These are phyloP conservation scores for Battus philenor DNA, from an alignment of 1,140 invertebrate species.

Conservation along the genomic window DNA sequence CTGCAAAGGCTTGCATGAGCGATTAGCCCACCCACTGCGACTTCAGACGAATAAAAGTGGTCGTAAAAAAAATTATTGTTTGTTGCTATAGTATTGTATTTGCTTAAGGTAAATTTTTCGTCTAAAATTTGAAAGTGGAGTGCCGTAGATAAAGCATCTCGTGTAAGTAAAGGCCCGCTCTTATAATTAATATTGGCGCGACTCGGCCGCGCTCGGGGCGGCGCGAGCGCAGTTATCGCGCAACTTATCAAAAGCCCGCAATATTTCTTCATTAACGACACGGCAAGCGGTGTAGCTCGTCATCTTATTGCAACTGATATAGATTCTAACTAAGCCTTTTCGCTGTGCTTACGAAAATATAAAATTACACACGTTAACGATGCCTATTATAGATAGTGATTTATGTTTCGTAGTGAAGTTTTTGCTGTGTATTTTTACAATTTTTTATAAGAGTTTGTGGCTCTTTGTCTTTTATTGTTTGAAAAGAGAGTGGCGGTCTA, in stretches of 20 bases:
- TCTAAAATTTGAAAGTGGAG: background rate
- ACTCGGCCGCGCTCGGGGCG: conserved; percentile 33
- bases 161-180: conserved; percentile 25
- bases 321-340: conserved; percentile 11
- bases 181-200: conserved; percentile 53
- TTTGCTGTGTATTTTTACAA: too few species aligned
- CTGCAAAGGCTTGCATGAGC: too few species aligned
- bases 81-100: too few species aligned
- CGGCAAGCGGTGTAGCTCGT: conserved; percentile 37
- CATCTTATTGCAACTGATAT: conserved; percentile 24
- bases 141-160: conserved; percentile 36
- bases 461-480: too few species aligned
- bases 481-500: too few species aligned
- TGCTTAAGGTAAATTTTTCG: too few species aligned
- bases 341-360: conserved; percentile 10
- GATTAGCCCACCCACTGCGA: too few species aligned
- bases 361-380: conserved; percentile 5
- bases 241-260: conserved; percentile 55
- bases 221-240: conserved; percentile 49
- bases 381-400: conserved; percentile 7
- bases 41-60: too few species aligned
- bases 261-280: conserved; percentile 74
- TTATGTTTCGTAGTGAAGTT: conserved; percentile 10
- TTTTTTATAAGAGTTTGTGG: too few species aligned
- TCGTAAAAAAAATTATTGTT: too few species aligned